Percentiles rank a stretch among this genome's conserved stretches.
These are phyloP conservation scores for Calonectris borealis DNA, from an alignment of 2,113 vertebrate genomes.

Conservation along the genomic window DNA sequence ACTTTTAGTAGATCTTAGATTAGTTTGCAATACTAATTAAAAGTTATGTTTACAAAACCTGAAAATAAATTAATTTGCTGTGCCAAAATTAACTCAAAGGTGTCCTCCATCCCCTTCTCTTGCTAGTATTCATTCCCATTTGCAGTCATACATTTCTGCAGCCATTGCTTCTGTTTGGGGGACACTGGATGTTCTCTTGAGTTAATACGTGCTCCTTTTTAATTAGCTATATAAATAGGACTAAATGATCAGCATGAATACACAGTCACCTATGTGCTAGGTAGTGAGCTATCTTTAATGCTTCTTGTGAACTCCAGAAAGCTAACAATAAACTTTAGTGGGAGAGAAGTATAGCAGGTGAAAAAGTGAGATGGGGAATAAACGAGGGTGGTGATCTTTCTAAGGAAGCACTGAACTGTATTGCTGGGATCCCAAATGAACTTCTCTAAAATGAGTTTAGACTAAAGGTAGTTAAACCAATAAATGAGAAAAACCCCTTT, in stretches of 20 bases:
- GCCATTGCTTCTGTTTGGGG: neutral
- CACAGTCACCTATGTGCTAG: neutral
- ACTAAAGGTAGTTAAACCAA: neutral
- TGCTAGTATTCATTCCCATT: neutral
- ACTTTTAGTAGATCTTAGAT: neutral
- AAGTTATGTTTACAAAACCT: neutral
- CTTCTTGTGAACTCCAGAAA: neutral
- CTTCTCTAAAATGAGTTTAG: neutral
- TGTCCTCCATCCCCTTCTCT: neutral
- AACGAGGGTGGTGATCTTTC: neutral
- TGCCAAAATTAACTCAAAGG: neutral
- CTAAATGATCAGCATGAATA: neutral
- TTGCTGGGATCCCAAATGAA: neutral
- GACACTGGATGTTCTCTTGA: neutral
- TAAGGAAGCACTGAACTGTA: neutral
- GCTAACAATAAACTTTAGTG: neutral
- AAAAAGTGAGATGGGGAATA: neutral
- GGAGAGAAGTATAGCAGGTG: neutral
- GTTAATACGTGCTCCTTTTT: neutral
- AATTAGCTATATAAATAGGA: neutral
- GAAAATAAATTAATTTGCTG: neutral
- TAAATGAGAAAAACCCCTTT: neutral
- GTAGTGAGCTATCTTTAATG: neutral
- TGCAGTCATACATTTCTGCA: neutral
- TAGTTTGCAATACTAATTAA: neutral